Evolutionary conservation across 2,888 invertebrate species (phyloP), one percentile per base, ranked within the genome.

Genomic region (Allophyes oxyacanthae): DNA sequence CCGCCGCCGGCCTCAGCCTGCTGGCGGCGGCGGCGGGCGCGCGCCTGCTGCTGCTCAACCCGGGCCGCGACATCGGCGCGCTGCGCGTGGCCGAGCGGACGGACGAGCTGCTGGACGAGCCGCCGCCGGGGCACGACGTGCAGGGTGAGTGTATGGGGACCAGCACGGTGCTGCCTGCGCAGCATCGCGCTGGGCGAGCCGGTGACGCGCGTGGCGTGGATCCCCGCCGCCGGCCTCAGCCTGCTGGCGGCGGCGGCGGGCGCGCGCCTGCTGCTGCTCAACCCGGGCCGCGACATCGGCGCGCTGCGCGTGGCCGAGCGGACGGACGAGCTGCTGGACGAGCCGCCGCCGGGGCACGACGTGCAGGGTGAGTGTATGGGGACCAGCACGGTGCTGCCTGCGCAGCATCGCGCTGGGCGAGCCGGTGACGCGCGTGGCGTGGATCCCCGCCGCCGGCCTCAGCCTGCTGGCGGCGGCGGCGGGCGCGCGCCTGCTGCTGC

Each of bases 401-500:
- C 97, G 97, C 84, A 97, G 97, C 0, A 92, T 98, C 36, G 81
- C 91, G 46, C 64, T 89, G 55, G 96, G 95, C n/a, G 96, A 95
- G 52, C 88, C 96, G 8, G 97, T 99, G 30, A 94, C 96, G 66
- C 96, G 96, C 68, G 97, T 99, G 9, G 96, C 97, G 45, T 99
- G 99, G 99, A 97, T 97, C 82, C 99, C 99, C 0, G 98, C 97
- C 83, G 88, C 95, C 41, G 96, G 97, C 0, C 91, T 98, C n/a
- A 79, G 81, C 60, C 83, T 20, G 20, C 20, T 20, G 20, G 20
- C 2, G 20, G 20, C 2, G 20, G 2, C 20, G 20, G 2, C 20
- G 7, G 98, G 97, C 34, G 94, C 94, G 53, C 95, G 20, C 20
- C 20, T 20, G 20, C 20, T 20, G 20, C 20, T 20, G 20, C 20